Evolutionary conservation across 2,888 invertebrate species (phyloP), one percentile per base, ranked within the genome.

Genomic region (Orthosia gracilis): DNA sequence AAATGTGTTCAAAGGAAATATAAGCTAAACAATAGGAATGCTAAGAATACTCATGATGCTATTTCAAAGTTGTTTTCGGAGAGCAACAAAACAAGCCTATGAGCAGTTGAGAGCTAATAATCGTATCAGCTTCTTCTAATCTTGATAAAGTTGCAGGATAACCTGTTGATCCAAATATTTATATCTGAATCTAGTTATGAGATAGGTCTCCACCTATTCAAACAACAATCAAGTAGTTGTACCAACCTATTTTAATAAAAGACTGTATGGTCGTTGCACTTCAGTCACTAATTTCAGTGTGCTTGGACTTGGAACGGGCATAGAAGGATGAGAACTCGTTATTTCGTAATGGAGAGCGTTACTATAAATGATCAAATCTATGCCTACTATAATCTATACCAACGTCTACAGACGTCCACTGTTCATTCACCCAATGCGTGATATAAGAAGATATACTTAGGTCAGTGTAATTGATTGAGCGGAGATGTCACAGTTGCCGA

Each of bases 391-490:
- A 17, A 57, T n/a, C n/a, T n/a, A 11, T 23, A 15, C 12, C n/a
- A 12, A 54, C 59, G 17, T 47, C 58, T 72, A 18, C 15, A 13
- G 21, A 52, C 4, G 26, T 50, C 21, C 26, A 57, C 40, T 62
- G 73, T 69, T 54, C 79, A 85, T 76, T 83, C 83, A 66, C 58
- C 62, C 74, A 70, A 69, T 59, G 72, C 80, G 83, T 82, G 69
- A 58, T 76, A 67, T 40, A 65, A 57, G 73, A 61, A 82, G 62
- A 73, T 72, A 59, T 76, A 59, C 72, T 78, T 78, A 75, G 73
- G 75, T 66, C 64, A 67, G 31, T 76, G 68, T 74, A 85, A 83
- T 86, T 85, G 83, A 86, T 86, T 83, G 83, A 85, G 71, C 73
- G 76, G 69, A 83, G 78, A 71, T 78, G 85, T 79, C 77, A 61